Evolutionary conservation across 2,797 vertebrate species (phyloP).

Genomic region (Anas capensis): DNA sequence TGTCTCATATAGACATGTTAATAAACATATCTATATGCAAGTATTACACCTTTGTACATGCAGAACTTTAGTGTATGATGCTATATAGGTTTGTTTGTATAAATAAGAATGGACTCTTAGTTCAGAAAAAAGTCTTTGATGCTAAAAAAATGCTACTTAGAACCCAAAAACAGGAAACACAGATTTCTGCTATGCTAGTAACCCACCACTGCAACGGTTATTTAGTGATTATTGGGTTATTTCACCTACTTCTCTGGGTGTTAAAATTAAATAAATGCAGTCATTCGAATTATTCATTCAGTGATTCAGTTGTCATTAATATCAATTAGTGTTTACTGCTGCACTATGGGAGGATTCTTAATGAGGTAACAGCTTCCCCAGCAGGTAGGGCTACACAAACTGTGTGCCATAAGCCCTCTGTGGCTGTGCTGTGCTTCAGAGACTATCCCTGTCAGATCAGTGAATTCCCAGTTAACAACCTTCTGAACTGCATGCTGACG

Average conservation of each 20-base stretch:
- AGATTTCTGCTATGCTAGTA: not conserved
- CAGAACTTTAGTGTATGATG: not conserved
- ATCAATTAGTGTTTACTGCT: not conserved
- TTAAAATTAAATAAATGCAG: not conserved
- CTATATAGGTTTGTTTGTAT: not conserved
- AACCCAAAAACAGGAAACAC: not conserved
- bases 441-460: not conserved
- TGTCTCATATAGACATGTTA: not conserved
- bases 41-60: not conserved
- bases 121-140: not conserved
- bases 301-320: not conserved
- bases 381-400: not conserved
- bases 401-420: not conserved
- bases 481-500: not conserved
- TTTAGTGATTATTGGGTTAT: not conserved
- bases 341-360: not conserved
- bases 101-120: not conserved
- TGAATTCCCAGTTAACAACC: not conserved
- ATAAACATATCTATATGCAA: not conserved
- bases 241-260: not conserved
- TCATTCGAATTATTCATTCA: not conserved
- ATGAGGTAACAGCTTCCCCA: not conserved
- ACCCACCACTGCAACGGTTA: fast-evolving
- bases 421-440: not conserved
- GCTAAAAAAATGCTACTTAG: not conserved